phyloP scores from a whole-genome alignment of 2,888 invertebrate species.

The Andrena trimmerana region DNA sequence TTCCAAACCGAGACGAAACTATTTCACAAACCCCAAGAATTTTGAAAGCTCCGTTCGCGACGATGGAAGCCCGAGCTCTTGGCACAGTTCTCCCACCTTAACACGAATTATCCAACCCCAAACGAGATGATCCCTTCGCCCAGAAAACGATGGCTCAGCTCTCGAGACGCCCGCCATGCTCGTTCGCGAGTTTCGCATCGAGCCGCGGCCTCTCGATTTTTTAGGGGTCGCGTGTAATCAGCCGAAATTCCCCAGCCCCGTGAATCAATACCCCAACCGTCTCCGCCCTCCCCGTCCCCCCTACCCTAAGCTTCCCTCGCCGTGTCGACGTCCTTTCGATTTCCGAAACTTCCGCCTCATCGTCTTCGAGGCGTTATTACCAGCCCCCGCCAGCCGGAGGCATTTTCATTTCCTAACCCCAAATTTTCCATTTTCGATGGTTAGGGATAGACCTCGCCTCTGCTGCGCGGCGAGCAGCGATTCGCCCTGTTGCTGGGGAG shows the following conservation, averaged over 20 bases:
- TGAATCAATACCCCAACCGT: conserved; percentile 71
- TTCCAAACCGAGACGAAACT: too few relatives aligned
- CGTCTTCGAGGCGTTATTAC: conserved; percentile 73
- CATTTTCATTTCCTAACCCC: conserved; percentile 75
- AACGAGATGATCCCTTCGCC: conserved; percentile 12
- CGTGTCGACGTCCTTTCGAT: conserved; percentile 60
- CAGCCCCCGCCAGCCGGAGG: conserved; percentile 67
- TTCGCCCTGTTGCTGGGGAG: neutral
- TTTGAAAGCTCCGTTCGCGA: too few relatives aligned
- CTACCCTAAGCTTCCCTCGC: conserved; percentile 21
- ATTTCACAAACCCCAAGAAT: too few relatives aligned
- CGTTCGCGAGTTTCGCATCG: conserved; percentile 32
- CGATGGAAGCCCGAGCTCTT: too few relatives aligned
- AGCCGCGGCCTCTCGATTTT: conserved; percentile 34
- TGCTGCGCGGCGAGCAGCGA: neutral
- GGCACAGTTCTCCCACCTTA: conserved; percentile 18
- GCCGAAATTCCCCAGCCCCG: conserved; percentile 69
- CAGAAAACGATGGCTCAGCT: conserved; percentile 15
- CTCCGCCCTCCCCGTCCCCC: conserved; percentile 13
- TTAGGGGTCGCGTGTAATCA: conserved; percentile 60
- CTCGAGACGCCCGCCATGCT: conserved; percentile 41
- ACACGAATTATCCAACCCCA: conserved; percentile 42
- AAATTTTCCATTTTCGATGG: conserved; percentile 74
- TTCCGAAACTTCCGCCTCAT: conserved; percentile 68
- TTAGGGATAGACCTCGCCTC: conserved; percentile 11